These are phyloP conservation scores for Sphaeramia orbicularis DNA, from an alignment of 2,797 vertebrate species.

Conservation along the genomic window DNA sequence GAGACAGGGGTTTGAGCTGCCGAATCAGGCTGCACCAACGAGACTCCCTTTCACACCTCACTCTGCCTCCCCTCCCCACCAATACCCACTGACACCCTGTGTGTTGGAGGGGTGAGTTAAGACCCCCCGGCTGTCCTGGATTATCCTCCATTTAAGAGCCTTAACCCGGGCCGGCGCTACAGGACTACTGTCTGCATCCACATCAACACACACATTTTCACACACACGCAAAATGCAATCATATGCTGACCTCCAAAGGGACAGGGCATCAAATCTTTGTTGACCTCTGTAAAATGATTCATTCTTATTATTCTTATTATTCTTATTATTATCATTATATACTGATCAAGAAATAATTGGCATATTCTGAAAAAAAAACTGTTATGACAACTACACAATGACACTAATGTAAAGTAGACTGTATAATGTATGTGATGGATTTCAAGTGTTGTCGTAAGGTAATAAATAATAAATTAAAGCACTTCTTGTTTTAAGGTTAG, in stretches of 20 bases:
- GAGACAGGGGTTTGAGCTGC: not conserved
- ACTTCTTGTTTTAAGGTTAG: too few species aligned
- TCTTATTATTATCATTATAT: too few species aligned
- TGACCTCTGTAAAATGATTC: not conserved
- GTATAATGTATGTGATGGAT: too few species aligned
- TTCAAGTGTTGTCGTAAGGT: too few species aligned
- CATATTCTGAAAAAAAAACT: too few species aligned
- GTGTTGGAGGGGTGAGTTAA: conserved; percentile 76
- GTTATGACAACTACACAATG: too few species aligned
- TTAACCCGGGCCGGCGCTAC: conserved; percentile 63
- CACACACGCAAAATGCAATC: conserved; percentile 51
- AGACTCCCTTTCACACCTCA: conserved; percentile 56
- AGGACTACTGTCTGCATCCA: conserved; percentile 65
- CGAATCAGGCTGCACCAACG: not conserved
- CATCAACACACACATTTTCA: conserved; percentile 31
- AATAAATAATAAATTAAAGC: too few species aligned
- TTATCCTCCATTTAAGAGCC: conserved; percentile 79
- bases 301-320: too few species aligned
- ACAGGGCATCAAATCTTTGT: not conserved
- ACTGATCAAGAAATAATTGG: too few species aligned
- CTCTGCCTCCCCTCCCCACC: not conserved
- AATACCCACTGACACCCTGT: conserved; percentile 59
- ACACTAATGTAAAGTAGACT: too few species aligned
- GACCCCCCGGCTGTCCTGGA: conserved; percentile 70
- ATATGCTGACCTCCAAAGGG: conserved; percentile 39